Base-by-base conservation (phyloP, 2,113 vertebrate species). In the Xenus cinereus region DNA sequence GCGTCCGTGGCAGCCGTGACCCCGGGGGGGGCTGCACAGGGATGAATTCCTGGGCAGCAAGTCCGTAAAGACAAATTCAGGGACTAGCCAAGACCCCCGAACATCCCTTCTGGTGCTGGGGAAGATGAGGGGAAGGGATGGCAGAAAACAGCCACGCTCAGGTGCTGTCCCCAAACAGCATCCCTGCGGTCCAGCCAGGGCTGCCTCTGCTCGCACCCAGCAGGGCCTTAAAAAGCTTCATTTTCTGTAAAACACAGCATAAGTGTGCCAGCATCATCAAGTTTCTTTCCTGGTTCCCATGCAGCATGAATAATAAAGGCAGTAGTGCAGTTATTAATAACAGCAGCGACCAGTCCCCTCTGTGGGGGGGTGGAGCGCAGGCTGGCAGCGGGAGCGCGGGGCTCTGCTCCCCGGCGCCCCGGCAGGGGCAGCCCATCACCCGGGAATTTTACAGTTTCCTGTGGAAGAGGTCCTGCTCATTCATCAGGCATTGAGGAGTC, bases 31-130 rank as follows among this genome's bases (percentile, higher is more conserved):
- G 93, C 35, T 33, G 69, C 10, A 3, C 66, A 7, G 39, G 51
- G 5, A 26, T 8, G 24, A 17, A 20, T 8, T 24, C 39, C 62
- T 1, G 5, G 63, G 56, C 78, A 85, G 37, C 28, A 12, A 26
- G 33, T 10, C 77, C 39, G 1, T 3, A 1, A 35, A 43, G 75
- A 51, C 33, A 45, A 14, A 22, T 2, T 1, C 26, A 33, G 64
- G 23, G 10, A 0, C 4, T 0, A 6, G 6, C 22, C 53, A 16
- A 53, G 33, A 22, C 43, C 37, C 24, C 32, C 0, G 0, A 21
- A 14, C 39, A 7, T 1, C 46, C 33, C 69, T 2, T 18, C 3
- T 1, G 12, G 41, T n/a, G 50, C 59, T 20, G 68, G 50, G 26
- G 27, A 43, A 5, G 16, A 11, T 0, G 8, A 51, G 28, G 19